Conservation (phyloP, 1,140 invertebrate species). For the Hycleus cichorii region DNA sequence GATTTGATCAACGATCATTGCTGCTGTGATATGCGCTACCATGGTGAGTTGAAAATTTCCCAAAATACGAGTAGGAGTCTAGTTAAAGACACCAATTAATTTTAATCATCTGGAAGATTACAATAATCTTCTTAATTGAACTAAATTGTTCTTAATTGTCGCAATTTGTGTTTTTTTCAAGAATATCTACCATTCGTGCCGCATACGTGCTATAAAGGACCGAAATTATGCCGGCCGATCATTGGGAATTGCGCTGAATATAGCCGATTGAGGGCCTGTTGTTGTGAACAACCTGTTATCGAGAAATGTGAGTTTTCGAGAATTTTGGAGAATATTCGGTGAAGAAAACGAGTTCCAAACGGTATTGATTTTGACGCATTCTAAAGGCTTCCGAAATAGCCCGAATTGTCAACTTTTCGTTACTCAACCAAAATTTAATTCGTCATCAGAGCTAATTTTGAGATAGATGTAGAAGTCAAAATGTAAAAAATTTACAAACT, state of each 20-base stretch:
- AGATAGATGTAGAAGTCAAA: no score
- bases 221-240: constrained; percentile 49
- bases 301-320: constrained; percentile 48
- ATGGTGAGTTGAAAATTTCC: constrained; percentile 33
- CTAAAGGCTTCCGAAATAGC: no score
- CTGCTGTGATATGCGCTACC: constrained; percentile 56
- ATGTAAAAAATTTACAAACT: no score
- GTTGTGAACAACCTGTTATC: constrained; percentile 54
- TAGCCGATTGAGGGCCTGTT: constrained; percentile 55
- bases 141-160: no score
- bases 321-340: no score
- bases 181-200: constrained; percentile 60
- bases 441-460: no score
- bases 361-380: no score
- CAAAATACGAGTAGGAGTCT: neutral
- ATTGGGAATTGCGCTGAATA: constrained; percentile 57
- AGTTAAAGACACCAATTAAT: neutral
- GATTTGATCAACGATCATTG: constrained; percentile 62
- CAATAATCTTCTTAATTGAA: no score
- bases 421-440: no score
- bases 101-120: neutral
- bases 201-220: constrained; percentile 59
- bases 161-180: constrained; percentile 32
- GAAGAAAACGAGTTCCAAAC: no score
- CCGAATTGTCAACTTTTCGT: no score